Evolutionary conservation across 2,888 invertebrate species (phyloP).

Genomic region (Gortyna flavago): DNA sequence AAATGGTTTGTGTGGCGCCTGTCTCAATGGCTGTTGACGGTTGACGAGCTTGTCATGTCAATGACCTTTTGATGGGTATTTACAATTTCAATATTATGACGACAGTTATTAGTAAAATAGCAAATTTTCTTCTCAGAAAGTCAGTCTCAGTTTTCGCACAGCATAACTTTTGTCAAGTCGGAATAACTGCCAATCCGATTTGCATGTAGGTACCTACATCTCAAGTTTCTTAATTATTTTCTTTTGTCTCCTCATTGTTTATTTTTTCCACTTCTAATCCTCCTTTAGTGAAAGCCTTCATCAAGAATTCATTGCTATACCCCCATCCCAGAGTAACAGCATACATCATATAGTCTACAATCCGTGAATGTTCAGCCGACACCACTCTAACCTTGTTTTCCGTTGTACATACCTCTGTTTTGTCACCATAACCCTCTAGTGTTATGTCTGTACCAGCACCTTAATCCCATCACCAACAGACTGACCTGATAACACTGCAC

Average conservation of each 20-base stretch:
- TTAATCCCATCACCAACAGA: conserved; percentile 40
- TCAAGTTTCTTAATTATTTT: neutral
- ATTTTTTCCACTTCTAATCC: too few species aligned
- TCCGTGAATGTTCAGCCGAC: neutral
- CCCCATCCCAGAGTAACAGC: too few species aligned
- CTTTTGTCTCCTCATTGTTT: fast-evolving
- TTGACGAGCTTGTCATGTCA: conserved; percentile 28
- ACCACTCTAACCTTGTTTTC: conserved; percentile 3
- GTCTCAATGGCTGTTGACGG: conserved; percentile 35
- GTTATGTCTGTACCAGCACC: conserved; percentile 28
- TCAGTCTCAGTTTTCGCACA: neutral
- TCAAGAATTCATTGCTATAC: neutral
- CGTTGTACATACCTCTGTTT: conserved; percentile 25
- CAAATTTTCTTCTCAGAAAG: neutral
- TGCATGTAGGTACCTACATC: neutral
- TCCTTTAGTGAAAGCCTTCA: neutral
- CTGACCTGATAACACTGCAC: conserved; percentile 48
- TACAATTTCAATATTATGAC: conserved; percentile 6
- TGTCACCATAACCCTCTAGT: conserved; percentile 26
- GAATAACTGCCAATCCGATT: neutral
- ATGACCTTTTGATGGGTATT: conserved; percentile 32
- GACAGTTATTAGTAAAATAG: neutral
- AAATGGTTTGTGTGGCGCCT: conserved; percentile 61
- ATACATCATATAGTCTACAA: neutral
- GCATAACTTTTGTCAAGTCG: too few species aligned